Conservation (phyloP, 2,797 vertebrate species). For the Microcaecilia unicolor region DNA sequence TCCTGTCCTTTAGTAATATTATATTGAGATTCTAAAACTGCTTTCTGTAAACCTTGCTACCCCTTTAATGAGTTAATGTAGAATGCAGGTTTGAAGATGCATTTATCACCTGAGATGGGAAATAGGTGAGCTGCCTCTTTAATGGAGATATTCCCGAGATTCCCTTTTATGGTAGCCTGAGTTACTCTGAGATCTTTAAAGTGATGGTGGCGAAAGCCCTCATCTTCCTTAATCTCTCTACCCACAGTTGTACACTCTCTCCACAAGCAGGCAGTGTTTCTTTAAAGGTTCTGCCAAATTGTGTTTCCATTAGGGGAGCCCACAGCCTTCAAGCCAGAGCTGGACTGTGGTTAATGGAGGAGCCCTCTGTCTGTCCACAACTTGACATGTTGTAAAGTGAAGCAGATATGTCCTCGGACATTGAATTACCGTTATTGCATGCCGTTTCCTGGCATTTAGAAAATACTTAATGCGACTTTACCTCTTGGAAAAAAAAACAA, state of each 20-base stretch:
- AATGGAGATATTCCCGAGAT: slow-evolving; percentile 11
- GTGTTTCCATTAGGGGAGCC: slow-evolving; percentile 1
- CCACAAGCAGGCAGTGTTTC: not conserved
- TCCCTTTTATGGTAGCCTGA: not conserved
- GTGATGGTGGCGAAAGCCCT: not conserved
- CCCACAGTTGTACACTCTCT: not conserved
- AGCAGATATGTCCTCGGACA: not conserved
- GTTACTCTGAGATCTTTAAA: slow-evolving; percentile 14
- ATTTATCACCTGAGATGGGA: not conserved
- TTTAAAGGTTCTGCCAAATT: slow-evolving; percentile 1
- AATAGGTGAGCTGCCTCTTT: not conserved
- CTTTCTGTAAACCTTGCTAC: not conserved
- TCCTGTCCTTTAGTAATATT: not conserved
- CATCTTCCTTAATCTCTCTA: slow-evolving; percentile 7
- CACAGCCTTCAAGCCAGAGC: not conserved
- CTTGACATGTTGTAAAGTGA: slow-evolving; percentile 4
- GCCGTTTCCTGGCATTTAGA: slow-evolving; percentile 1
- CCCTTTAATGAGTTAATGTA: not conserved
- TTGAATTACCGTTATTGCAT: not conserved
- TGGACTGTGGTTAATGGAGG: not conserved
- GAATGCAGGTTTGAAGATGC: not conserved
- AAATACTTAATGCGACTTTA: not conserved
- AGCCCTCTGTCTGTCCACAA: slow-evolving; percentile 1
- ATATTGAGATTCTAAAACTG: slow-evolving; percentile 2
- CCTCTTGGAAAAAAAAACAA: not conserved